phyloP scores from a whole-genome alignment of 2,888 invertebrate species.

The Tiphia femorata region DNA sequence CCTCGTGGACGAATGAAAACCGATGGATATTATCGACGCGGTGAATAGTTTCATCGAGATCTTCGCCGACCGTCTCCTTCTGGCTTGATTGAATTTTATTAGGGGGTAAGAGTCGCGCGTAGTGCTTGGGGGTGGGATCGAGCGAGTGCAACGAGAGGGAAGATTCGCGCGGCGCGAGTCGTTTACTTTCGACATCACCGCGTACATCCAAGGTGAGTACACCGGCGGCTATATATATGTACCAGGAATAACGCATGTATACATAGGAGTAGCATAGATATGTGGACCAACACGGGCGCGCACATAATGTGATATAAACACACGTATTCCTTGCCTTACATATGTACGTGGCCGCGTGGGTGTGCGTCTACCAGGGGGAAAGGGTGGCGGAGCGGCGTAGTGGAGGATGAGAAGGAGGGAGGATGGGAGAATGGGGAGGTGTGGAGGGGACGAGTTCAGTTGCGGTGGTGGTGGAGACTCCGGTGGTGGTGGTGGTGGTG shows the following conservation, averaged over 20 bases:
- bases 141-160: background rate
- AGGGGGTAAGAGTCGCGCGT: too few relatives aligned
- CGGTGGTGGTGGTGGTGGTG: constrained; percentile 17
- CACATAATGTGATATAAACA: constrained; percentile 56
- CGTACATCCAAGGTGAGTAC: constrained; percentile 45
- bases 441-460: constrained; percentile 27
- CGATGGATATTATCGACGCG: too few relatives aligned
- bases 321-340: constrained; percentile 26
- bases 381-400: constrained; percentile 31
- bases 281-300: constrained; percentile 44
- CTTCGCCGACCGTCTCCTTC: too few relatives aligned
- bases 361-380: background rate
- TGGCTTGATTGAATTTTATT: too few relatives aligned
- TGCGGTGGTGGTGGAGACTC: constrained; percentile 12
- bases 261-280: constrained; percentile 47
- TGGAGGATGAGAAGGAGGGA: constrained; percentile 22
- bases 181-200: constrained; percentile 45
- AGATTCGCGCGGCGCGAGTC: constrained; percentile 16
- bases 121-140: background rate
- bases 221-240: constrained; percentile 35
- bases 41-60: too few relatives aligned
- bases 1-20: too few relatives aligned
- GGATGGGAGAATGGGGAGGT: constrained; percentile 22
- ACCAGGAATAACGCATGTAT: constrained; percentile 50
- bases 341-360: background rate